Evolutionary conservation across 2,888 invertebrate species (phyloP), one percentile per base, ranked within the genome.

Genomic region (Pristionchus mayeri): DNA sequence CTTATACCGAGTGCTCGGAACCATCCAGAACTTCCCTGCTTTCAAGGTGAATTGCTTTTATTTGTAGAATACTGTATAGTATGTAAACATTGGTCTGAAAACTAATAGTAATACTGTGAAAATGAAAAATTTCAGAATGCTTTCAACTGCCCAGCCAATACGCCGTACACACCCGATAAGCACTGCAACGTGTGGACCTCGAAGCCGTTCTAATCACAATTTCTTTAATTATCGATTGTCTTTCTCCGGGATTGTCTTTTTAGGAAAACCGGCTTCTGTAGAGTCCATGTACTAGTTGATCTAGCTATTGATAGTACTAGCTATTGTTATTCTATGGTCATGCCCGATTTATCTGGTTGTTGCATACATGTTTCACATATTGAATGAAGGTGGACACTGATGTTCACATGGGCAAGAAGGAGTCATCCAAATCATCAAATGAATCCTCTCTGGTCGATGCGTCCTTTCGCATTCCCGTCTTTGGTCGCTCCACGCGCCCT

Each of bases 351-450:
- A n/a, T n/a, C n/a, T n/a, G n/a, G n/a, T n/a, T n/a, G n/a, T n/a
- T n/a, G n/a, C n/a, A n/a, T n/a, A n/a, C n/a, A n/a, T n/a, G n/a
- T n/a, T n/a, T n/a, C n/a, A n/a, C n/a, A n/a, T n/a, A n/a, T n/a
- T n/a, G n/a, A n/a, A n/a, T n/a, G n/a, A n/a, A n/a, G n/a, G n/a
- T n/a, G n/a, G n/a, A n/a, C n/a, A n/a, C n/a, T n/a, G n/a, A n/a
- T n/a, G n/a, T n/a, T 94, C 94, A 96, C 92, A 95, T 95, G 2
- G 96, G 96, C 88, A 96, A 93, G 75, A 96, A 94, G 93, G 96
- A 95, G 90, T 95, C 95, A 27, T 95, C 95, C 30, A 96, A 94
- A 93, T 95, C 95, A 91, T 96, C 96, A 92, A 96, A 95, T 93
- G 95, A 95, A 92, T 96, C 95, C 81, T 95, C 95, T 87, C 95